phyloP scores from a whole-genome alignment of 2,113 vertebrate species.

The Notothenia rossii region DNA sequence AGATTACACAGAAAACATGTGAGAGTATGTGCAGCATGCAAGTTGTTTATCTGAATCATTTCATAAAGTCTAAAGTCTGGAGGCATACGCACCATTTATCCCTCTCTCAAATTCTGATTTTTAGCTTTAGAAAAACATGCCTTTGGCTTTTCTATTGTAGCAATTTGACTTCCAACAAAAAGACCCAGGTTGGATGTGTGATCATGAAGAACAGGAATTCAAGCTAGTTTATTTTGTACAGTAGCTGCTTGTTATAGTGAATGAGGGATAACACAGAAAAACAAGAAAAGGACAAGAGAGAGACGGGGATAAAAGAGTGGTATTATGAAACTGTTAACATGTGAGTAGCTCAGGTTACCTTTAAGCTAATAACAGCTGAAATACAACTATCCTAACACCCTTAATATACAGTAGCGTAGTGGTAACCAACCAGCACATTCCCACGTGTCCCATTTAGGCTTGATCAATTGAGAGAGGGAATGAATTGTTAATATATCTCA shows the following conservation, averaged over 20 bases:
- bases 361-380: background rate
- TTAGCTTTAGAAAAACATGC: conserved; percentile 39
- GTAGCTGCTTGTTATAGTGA: background rate
- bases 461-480: background rate
- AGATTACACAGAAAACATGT: conserved; percentile 37
- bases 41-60: conserved; percentile 57
- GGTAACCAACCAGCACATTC: background rate
- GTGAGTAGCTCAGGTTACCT: background rate
- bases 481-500: background rate
- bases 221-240: conserved; percentile 18
- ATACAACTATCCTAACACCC: background rate
- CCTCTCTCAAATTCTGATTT: conserved; percentile 38
- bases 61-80: conserved; percentile 39
- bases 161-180: conserved; percentile 55
- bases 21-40: conserved; percentile 27
- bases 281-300: background rate
- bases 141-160: conserved; percentile 40
- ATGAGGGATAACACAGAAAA: conserved; percentile 19
- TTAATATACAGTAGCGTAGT: background rate
- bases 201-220: conserved; percentile 25
- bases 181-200: conserved; percentile 19
- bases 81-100: conserved; percentile 39
- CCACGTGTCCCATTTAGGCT: background rate
- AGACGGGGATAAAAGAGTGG: background rate
- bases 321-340: background rate